Conservation (phyloP, 2,797 vertebrate species). For the Mormyrus proboscirostris region DNA sequence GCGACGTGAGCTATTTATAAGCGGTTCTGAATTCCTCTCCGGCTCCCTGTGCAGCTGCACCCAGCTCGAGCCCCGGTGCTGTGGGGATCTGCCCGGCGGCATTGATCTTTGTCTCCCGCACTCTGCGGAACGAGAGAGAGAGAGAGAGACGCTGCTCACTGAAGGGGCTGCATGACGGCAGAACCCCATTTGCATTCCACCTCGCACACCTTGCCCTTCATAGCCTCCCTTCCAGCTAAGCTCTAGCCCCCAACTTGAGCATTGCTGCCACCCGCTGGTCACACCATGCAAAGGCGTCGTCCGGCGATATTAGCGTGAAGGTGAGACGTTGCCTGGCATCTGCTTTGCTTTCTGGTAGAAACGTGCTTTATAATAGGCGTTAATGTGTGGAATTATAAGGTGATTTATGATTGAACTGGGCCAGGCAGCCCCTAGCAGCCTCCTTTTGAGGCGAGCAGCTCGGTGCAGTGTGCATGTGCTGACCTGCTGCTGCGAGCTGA, state of each 20-base stretch:
- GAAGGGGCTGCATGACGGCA: not conserved
- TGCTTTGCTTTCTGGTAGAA: not conserved
- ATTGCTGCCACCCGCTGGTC: slow-evolving; percentile 19
- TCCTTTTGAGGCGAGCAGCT: not conserved
- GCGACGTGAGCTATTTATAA: slow-evolving; percentile 54
- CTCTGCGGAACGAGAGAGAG: slow-evolving; percentile 29
- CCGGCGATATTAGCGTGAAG: not conserved
- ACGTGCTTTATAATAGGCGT: not conserved
- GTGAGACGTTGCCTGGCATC: not conserved
- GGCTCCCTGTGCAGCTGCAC: slow-evolving; percentile 43
- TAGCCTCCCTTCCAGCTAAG: not conserved
- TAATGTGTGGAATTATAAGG: not conserved
- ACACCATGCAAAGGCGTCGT: not conserved
- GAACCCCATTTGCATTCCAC: not conserved
- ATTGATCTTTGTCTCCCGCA: slow-evolving; percentile 58
- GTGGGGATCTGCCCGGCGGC: slow-evolving; percentile 57
- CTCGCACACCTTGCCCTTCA: not conserved
- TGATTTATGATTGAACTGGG: not conserved
- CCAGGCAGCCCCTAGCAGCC: not conserved
- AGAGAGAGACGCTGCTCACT: slow-evolving; percentile 9
- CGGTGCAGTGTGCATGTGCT: not conserved
- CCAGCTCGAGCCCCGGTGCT: slow-evolving; percentile 46
- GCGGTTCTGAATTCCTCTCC: slow-evolving; percentile 33
- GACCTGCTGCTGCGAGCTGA: slow-evolving; percentile 10
- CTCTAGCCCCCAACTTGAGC: not conserved